Conservation (phyloP, 2,888 invertebrate species). For the Caenorhabditis angaria region DNA sequence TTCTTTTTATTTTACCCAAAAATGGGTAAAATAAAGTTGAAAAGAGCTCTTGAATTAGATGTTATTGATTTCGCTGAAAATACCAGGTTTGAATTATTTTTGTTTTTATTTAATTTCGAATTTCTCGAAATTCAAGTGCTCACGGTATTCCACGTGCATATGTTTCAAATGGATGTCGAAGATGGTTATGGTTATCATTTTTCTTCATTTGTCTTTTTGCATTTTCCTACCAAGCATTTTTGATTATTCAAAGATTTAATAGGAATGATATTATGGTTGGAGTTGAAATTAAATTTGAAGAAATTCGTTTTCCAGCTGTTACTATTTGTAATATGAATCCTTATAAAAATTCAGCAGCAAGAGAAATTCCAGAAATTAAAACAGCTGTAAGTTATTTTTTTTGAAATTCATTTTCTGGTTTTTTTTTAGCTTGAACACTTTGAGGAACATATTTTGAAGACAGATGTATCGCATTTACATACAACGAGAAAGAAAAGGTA, state of each 20-base stretch:
- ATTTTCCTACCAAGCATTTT: slow-evolving; percentile 65
- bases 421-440: slow-evolving; percentile 63
- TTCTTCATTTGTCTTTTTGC: slow-evolving; percentile 63
- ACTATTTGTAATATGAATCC: slow-evolving; percentile 71
- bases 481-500: slow-evolving; percentile 26
- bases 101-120: too few species aligned
- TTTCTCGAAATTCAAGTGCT: slow-evolving; percentile 51
- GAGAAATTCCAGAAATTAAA: slow-evolving; percentile 56
- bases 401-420: background rate
- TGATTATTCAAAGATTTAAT: slow-evolving; percentile 64
- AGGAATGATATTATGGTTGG: slow-evolving; percentile 71
- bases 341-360: slow-evolving; percentile 68
- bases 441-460: slow-evolving; percentile 54
- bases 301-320: slow-evolving; percentile 69
- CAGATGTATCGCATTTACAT: slow-evolving; percentile 18
- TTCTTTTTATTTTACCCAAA: background rate
- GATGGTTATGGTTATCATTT: slow-evolving; percentile 64
- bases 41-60: slow-evolving; percentile 43
- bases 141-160: slow-evolving; percentile 71
- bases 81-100: slow-evolving; percentile 3
- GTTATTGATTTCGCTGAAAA: slow-evolving; percentile 64
- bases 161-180: slow-evolving; percentile 54
- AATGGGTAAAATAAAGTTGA: slow-evolving; percentile 38
- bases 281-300: slow-evolving; percentile 71
- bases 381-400: slow-evolving; percentile 55